phyloP scores from a whole-genome alignment of 37 sponge, comb jelly and placozoan genomes.

The Hexactinellida sp. region DNA sequence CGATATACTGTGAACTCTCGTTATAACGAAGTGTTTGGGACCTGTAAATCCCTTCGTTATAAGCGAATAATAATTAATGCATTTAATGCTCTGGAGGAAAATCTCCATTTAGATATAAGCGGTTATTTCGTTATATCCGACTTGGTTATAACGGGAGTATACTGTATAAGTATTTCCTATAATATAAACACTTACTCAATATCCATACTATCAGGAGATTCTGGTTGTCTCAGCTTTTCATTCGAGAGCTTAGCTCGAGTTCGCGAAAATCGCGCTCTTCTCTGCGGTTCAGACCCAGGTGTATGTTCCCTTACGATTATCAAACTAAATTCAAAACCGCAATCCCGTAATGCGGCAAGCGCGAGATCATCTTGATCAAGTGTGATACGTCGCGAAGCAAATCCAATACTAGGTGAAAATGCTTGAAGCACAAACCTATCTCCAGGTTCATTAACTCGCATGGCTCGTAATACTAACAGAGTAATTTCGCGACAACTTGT shows the following conservation, averaged over 20 bases:
- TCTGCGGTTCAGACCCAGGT: neutral
- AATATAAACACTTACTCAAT: no score
- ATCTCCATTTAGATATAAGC: no score
- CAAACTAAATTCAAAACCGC: neutral
- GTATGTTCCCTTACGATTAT: neutral
- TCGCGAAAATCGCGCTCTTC: neutral
- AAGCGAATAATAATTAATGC: no score
- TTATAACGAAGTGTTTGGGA: no score
- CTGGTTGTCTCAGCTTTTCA: neutral
- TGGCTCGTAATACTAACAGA: neutral
- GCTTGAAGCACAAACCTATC: neutral
- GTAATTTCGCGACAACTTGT: neutral
- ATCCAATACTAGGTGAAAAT: neutral
- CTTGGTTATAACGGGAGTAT: no score
- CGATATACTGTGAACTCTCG: no score
- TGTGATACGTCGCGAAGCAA: neutral
- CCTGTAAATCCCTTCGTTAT: no score
- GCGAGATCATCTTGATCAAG: neutral
- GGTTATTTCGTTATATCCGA: no score
- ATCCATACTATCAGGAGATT: neutral
- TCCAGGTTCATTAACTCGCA: neutral
- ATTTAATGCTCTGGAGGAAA: no score
- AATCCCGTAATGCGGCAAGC: neutral
- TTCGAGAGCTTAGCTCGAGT: neutral
- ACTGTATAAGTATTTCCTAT: no score